Percentiles rank a stretch among this genome's conserved stretches.
Evolutionary conservation across 2,888 invertebrate species (phyloP).

Genomic region (Tortricodes alternella): DNA sequence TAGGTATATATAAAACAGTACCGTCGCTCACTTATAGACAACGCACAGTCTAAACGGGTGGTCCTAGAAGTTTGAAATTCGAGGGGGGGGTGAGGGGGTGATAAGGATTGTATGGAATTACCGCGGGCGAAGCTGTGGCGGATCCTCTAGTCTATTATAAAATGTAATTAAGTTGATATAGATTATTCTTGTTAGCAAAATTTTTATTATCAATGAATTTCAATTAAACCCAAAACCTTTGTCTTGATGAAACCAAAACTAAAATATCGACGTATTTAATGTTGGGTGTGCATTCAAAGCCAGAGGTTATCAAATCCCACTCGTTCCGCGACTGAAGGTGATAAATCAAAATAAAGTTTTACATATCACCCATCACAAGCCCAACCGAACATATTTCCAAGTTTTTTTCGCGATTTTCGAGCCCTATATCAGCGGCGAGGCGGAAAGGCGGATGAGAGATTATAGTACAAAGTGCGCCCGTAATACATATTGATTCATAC

Average conservation of each 20-base stretch:
- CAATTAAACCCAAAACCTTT: no score
- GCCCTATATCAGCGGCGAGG: conserved; percentile 26
- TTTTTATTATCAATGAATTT: no score
- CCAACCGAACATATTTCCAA: conserved; percentile 27
- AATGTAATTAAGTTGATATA: no score
- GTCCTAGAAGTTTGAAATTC: no score
- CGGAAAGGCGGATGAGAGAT: conserved; percentile 32
- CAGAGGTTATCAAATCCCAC: conserved; percentile 10
- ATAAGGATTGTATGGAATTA: no score
- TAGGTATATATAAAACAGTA: no score
- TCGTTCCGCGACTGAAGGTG: conserved; percentile 20
- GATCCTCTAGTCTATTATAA: no score
- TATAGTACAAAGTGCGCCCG: conserved; percentile 25
- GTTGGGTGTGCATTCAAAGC: background rate
- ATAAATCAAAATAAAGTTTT: conserved; percentile 30
- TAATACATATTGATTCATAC: conserved; percentile 32
- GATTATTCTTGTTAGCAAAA: no score
- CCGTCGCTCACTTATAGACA: no score
- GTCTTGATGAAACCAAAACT: background rate
- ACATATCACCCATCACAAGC: conserved; percentile 22
- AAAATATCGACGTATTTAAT: background rate
- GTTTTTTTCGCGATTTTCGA: conserved; percentile 29
- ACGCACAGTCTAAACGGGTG: no score
- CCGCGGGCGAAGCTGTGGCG: no score
- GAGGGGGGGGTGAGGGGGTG: no score